Evolutionary conservation across 2,888 invertebrate species (phyloP), one percentile per base, ranked within the genome.

Genomic region (Chrysotoxum bicinctum): DNA sequence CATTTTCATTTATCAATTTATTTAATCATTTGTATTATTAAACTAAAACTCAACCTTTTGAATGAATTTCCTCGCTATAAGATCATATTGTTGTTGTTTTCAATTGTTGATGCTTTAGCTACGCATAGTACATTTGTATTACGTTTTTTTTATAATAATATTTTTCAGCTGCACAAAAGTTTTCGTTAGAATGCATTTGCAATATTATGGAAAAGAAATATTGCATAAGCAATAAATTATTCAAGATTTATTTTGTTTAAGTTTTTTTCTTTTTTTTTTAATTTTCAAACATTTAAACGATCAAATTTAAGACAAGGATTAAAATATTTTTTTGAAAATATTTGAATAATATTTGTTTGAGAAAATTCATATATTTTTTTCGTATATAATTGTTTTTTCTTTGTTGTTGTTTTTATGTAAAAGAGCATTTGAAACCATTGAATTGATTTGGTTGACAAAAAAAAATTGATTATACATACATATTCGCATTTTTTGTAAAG

Each of bases 391-490:
- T 23, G 3, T 30, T 45, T 73, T 43, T 43, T 5, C 9, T 43
- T 68, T 40, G 32, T 0, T 62, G 48, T 64, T 62, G 7, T 21
- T 70, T 69, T 45, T 54, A 43, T 73, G 72, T 81, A 68, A 81
- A 85, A 69, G 73, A 60, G 50, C 72, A 80, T 85, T 54, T 85
- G 85, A 85, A 85, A 85, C 85, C 85, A 85, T 77, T 85, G 85
- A 85, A 81, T 81, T 73, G 81, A 80, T 66, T 81, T 79, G 50
- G 69, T 84, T 81, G 58, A 19, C n/a, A n/a, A 81, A 81, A 85
- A 56, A 56, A 72, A 72, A 76, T 84, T 84, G 84, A 80, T 80
- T 76, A 84, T 80, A 16, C 54, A 84, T 80, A 16, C 54, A 54
- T 30, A 45, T 45, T 76, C 60, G 72, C 72, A 48, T 60, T 70